Percentiles rank a stretch among this genome's conserved stretches.
Conservation (phyloP, 1,140 invertebrate genomes). For the Oppia nitens region DNA sequence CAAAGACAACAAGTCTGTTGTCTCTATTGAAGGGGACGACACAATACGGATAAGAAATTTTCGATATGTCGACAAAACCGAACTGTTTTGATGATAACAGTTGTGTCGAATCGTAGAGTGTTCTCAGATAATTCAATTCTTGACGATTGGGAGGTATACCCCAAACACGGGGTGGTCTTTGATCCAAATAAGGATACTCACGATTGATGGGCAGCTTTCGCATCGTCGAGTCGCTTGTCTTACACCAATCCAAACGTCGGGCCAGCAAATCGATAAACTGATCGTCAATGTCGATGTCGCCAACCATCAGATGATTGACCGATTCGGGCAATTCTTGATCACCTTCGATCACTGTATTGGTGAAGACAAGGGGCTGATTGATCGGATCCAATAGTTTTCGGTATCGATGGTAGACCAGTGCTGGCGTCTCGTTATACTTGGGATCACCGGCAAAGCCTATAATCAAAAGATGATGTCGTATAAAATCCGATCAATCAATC, state of each 20-base stretch:
- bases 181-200: constrained; percentile 12
- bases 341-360: constrained; percentile 11
- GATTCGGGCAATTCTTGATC: constrained; percentile 8
- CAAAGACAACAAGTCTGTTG: neutral
- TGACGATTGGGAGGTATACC: neutral
- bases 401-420: constrained; percentile 9
- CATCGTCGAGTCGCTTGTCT: neutral
- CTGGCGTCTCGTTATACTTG: neutral
- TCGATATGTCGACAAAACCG: neutral
- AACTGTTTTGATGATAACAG: neutral
- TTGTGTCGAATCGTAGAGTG: constrained; percentile 8
- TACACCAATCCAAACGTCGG: constrained; percentile 9
- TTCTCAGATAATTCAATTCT: constrained; percentile 8
- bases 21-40: constrained; percentile 7
- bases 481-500: neutral
- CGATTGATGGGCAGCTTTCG: neutral
- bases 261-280: constrained; percentile 2
- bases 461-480: neutral
- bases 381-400: constrained; percentile 9
- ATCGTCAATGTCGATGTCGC: constrained; percentile 3
- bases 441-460: constrained; percentile 11
- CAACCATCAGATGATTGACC: neutral
- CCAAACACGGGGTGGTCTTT: neutral
- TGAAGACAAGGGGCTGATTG: constrained; percentile 12
- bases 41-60: constrained; percentile 6